Evolutionary conservation across 2,113 vertebrate species (phyloP), one percentile per base, ranked within the genome.

Genomic region (Podarcis raffonei): DNA sequence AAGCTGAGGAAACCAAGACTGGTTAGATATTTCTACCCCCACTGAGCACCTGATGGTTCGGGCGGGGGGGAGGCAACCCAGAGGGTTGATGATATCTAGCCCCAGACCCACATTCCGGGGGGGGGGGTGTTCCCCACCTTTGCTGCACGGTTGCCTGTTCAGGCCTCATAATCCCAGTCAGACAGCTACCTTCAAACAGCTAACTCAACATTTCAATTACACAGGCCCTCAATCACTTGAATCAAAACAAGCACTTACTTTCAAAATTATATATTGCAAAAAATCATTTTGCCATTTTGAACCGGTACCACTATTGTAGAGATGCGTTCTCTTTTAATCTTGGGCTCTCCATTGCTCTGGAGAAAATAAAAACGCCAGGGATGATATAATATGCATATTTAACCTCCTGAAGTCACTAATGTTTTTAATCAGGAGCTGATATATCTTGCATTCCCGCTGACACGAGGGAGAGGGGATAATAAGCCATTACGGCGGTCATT

Each of bases 281-380:
- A 71, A 71, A 71, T 27, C 11, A n/a, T 32, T 72, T 83, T 32
- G 68, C 35, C 27, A 3, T 13, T n/a, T 32, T 27, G 53, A 87
- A n/a, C 69, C 3, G 3, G 12, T 18, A 35, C 89, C 81, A 83
- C 93, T 86, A 86, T 81, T 92, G 74, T 77, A 16, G 87, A 94
- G 93, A 94, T 2, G 91, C 94, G 91, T 90, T 90, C 90, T 66
- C 90, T 91, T 93, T 91, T 76, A 48, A 93, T 92, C 93, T 89
- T 2, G 84, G 42, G 92, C 91, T 91, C 90, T 82, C 35, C 83
- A 1, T 69, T 82, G 81, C 91, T 95, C 94, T 91, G 83, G 42
- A 23, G 93, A 91, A 95, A 94, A 92, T 91, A 94, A 96, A 95
- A 89, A 91, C 9, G 6, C 88, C 94, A 91, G 90, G 66, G 88